These are phyloP conservation scores for Pseudomyrmex pallidus DNA, from an alignment of 1,140 invertebrate genomes.

Conservation along the genomic window DNA sequence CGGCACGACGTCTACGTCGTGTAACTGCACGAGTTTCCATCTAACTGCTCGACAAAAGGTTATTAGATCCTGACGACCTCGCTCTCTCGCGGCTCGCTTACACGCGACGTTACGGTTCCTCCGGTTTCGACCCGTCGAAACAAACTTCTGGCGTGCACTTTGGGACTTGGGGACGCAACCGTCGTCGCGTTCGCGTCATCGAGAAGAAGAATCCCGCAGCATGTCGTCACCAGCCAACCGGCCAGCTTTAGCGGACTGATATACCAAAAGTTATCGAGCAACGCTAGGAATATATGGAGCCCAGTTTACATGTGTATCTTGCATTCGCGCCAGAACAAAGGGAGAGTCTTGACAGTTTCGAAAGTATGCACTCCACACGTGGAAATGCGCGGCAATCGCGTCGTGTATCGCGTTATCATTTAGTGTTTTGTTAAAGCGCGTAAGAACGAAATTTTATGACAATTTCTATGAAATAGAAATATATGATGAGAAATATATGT, in stretches of 20 bases:
- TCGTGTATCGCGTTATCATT: not conserved
- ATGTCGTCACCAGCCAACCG: conserved; percentile 42
- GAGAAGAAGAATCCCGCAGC: conserved; percentile 45
- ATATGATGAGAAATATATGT: no score
- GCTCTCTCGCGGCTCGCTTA: conserved; percentile 62
- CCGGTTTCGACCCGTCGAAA: conserved; percentile 46
- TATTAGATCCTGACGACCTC: conserved; percentile 51
- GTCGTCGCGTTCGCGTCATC: conserved; percentile 57
- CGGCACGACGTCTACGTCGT: conserved; percentile 10
- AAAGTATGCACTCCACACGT: not conserved
- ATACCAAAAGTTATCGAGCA: conserved; percentile 53
- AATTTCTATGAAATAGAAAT: no score
- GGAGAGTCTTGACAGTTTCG: conserved; percentile 1
- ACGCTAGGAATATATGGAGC: conserved; percentile 6
- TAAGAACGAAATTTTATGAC: no score
- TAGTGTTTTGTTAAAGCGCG: no score
- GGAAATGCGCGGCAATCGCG: not conserved
- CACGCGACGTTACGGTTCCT: conserved; percentile 59
- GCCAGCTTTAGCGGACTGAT: not conserved
- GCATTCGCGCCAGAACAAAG: conserved; percentile 21
- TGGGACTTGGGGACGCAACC: conserved; percentile 38
- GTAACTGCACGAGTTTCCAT: conserved; percentile 45
- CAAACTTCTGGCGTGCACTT: conserved; percentile 62
- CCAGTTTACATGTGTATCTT: conserved; percentile 3
- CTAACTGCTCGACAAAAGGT: conserved; percentile 42